A percentile compares a stretch with the other conserved stretches of the same genome.
Conservation (phyloP, 1,140 invertebrate genomes). For the Nylanderia fulva region DNA sequence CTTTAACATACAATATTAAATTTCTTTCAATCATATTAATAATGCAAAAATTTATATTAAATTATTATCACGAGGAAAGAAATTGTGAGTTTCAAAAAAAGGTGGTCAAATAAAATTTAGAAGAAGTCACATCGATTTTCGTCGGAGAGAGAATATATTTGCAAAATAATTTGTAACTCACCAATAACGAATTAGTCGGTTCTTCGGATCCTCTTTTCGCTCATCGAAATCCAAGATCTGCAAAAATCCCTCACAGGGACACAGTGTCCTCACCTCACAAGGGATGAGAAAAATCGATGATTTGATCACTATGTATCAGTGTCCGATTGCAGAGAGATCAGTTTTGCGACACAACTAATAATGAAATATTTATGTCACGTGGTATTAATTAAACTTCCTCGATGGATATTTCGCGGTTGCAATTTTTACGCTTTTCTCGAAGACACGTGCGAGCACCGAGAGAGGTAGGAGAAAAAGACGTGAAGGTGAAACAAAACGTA, state of each 20-base stretch:
- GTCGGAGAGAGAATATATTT: not conserved
- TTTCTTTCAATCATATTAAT: not conserved
- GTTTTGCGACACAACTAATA: conserved; percentile 31
- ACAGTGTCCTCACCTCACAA: conserved; percentile 36
- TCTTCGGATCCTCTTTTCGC: conserved; percentile 21
- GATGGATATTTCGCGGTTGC: conserved; percentile 34
- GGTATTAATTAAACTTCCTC: conserved; percentile 30
- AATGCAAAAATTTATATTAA: not conserved
- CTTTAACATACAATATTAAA: conserved; percentile 4
- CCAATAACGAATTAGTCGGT: conserved; percentile 67
- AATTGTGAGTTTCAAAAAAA: too few relatives aligned
- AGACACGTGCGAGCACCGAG: conserved; percentile 65
- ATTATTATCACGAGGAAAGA: not conserved
- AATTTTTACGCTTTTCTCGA: conserved; percentile 60
- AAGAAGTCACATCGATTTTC: conserved; percentile 36
- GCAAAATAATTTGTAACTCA: conserved; percentile 65
- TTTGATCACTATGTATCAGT: conserved; percentile 35
- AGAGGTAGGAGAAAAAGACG: not conserved
- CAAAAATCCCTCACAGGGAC: conserved; percentile 7
- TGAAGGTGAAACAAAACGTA: not conserved
- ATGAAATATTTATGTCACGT: conserved; percentile 58
- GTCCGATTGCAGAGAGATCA: conserved; percentile 6
- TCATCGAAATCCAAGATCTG: conserved; percentile 16
- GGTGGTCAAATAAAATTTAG: not conserved
- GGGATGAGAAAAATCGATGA: not conserved